These are phyloP conservation scores for Brachionus koreanus DNA, from an alignment of 1,140 invertebrate genomes.

Conservation along the genomic window DNA sequence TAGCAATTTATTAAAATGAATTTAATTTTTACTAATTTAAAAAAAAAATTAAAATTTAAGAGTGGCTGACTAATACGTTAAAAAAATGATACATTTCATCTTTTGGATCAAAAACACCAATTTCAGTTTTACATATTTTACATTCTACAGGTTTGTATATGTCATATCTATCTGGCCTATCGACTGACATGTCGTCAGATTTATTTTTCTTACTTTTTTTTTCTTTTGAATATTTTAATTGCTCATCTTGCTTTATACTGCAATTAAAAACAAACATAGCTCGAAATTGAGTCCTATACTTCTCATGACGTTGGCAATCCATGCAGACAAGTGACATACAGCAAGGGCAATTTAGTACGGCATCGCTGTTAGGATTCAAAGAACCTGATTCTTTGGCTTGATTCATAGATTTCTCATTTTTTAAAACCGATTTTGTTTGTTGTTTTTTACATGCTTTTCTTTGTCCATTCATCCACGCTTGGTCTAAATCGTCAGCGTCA, in stretches of 20 bases:
- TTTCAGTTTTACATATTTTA: conserved; percentile 63
- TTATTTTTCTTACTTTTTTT: conserved; percentile 48
- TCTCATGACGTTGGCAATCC: conserved; percentile 66
- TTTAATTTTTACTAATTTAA: background rate
- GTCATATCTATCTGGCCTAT: conserved; percentile 49
- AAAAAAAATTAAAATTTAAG: background rate
- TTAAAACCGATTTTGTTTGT: background rate
- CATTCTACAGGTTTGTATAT: conserved; percentile 64
- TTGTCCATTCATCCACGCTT: conserved; percentile 36
- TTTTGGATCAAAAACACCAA: conserved; percentile 63
- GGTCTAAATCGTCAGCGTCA: conserved; percentile 3
- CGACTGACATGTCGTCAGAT: conserved; percentile 2
- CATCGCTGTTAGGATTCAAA: conserved; percentile 56
- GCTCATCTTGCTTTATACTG: conserved; percentile 58
- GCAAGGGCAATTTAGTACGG: conserved; percentile 66
- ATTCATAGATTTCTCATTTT: background rate
- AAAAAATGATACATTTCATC: conserved; percentile 69
- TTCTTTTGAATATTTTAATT: conserved; percentile 46
- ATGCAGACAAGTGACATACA: conserved; percentile 64
- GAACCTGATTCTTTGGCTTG: background rate
- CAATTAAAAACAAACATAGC: conserved; percentile 69
- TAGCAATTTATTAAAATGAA: too few relatives aligned
- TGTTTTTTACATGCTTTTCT: background rate
- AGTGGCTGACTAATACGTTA: conserved; percentile 64
- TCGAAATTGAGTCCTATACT: conserved; percentile 64